A percentile compares a stretch with the other conserved stretches of the same genome.
These are phyloP conservation scores for Seira sanloemensis DNA, from an alignment of 2,888 invertebrate species.

Conservation along the genomic window DNA sequence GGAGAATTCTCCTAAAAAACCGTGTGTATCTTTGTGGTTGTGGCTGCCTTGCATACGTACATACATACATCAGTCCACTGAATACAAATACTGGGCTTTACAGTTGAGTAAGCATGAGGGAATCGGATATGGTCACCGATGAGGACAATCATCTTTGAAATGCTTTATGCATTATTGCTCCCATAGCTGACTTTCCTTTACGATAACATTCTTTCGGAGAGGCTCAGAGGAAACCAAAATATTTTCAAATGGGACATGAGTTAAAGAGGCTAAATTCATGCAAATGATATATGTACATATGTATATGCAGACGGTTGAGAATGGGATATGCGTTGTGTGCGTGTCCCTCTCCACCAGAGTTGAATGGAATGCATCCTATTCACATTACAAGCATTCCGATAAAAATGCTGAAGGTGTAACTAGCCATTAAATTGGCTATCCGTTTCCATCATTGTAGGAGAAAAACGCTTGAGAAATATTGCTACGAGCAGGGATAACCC, in stretches of 20 bases:
- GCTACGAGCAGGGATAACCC: background rate
- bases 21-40: background rate
- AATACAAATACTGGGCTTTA: background rate
- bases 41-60: background rate
- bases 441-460: background rate
- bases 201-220: conserved; percentile 10
- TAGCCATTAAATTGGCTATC: conserved; percentile 15
- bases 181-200: conserved; percentile 5
- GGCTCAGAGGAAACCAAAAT: background rate
- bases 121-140: conserved; percentile 44
- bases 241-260: conserved; percentile 49
- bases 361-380: background rate
- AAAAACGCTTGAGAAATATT: background rate
- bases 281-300: conserved; percentile 50
- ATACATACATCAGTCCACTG: too few relatives aligned
- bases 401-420: background rate
- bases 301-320: conserved; percentile 9
- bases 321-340: background rate
- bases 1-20: background rate
- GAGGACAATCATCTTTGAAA: conserved; percentile 21
- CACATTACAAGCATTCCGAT: conserved; percentile 1
- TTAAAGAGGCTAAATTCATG: conserved; percentile 56
- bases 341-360: too few relatives aligned
- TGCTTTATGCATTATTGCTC: conserved; percentile 2
- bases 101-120: background rate